Percentiles rank a stretch among this genome's conserved stretches.
phyloP scores from a whole-genome alignment of 2,888 invertebrate species.

The Empis livida region DNA sequence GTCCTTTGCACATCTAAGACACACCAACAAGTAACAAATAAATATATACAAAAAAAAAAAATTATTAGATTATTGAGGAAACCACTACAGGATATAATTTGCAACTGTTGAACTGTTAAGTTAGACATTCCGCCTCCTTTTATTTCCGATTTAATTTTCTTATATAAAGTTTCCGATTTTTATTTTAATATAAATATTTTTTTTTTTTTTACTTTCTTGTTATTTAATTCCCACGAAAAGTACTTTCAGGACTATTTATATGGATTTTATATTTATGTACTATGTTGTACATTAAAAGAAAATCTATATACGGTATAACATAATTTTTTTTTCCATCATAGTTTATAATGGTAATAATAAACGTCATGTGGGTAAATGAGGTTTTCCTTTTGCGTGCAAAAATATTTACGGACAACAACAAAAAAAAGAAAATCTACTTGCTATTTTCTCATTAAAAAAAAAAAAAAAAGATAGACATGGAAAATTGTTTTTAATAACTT shows the following conservation, averaged over 20 bases:
- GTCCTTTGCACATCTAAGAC: background rate
- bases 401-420: background rate
- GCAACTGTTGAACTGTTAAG: background rate
- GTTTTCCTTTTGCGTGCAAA: slow-evolving; percentile 1
- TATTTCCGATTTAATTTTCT: background rate
- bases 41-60: background rate
- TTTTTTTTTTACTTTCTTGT: no score
- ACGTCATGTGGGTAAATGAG: slow-evolving; percentile 1
- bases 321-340: no score
- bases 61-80: background rate
- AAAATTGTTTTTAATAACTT: background rate
- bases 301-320: no score
- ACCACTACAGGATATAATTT: background rate
- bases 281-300: no score
- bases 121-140: background rate
- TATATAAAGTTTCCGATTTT: no score
- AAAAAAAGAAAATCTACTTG: background rate
- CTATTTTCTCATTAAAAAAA: background rate
- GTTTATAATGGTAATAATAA: slow-evolving; percentile 1
- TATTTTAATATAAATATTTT: no score
- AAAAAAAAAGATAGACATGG: background rate
- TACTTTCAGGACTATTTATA: no score
- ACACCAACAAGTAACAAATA: background rate
- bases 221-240: no score
- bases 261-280: no score